phyloP scores from a whole-genome alignment of 2,888 invertebrate genomes.

The Drosophila yooni region DNA sequence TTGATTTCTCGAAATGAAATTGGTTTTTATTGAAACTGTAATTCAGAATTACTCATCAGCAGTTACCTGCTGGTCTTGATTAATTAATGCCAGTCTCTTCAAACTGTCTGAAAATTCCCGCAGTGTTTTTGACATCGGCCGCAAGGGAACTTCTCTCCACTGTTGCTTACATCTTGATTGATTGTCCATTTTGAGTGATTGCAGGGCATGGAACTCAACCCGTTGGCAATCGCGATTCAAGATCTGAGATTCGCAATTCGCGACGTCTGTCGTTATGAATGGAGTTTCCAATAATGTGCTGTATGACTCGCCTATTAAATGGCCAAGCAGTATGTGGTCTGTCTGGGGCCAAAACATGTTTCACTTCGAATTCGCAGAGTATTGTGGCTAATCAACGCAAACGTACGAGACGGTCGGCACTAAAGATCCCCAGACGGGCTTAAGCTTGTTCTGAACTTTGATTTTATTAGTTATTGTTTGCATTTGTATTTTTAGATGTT shows the following conservation, averaged over 20 bases:
- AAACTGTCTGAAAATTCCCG: slow-evolving; percentile 34
- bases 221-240: slow-evolving; percentile 7
- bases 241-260: not conserved
- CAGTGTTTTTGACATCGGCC: slow-evolving; percentile 30
- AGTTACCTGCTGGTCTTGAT: slow-evolving; percentile 48
- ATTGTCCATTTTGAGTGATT: slow-evolving; percentile 43
- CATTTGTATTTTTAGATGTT: slow-evolving; percentile 16
- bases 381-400: slow-evolving; percentile 34
- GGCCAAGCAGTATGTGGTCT: slow-evolving; percentile 6
- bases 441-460: slow-evolving; percentile 40
- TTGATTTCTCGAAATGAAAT: slow-evolving; percentile 2
- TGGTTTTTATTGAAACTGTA: slow-evolving; percentile 6
- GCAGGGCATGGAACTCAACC: slow-evolving; percentile 55
- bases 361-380: slow-evolving; percentile 8
- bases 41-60: slow-evolving; percentile 25
- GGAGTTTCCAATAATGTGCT: slow-evolving; percentile 55
- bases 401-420: slow-evolving; percentile 20
- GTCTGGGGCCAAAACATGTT: slow-evolving; percentile 44
- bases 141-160: slow-evolving; percentile 12
- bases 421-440: slow-evolving; percentile 10
- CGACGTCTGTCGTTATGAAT: slow-evolving; percentile 55
- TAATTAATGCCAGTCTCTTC: slow-evolving; percentile 33
- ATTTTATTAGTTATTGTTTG: slow-evolving; percentile 44
- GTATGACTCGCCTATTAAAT: slow-evolving; percentile 26
- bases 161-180: slow-evolving; percentile 50